These are phyloP conservation scores for Caenorhabditis afra DNA, from an alignment of 2,888 invertebrate species.

Conservation along the genomic window DNA sequence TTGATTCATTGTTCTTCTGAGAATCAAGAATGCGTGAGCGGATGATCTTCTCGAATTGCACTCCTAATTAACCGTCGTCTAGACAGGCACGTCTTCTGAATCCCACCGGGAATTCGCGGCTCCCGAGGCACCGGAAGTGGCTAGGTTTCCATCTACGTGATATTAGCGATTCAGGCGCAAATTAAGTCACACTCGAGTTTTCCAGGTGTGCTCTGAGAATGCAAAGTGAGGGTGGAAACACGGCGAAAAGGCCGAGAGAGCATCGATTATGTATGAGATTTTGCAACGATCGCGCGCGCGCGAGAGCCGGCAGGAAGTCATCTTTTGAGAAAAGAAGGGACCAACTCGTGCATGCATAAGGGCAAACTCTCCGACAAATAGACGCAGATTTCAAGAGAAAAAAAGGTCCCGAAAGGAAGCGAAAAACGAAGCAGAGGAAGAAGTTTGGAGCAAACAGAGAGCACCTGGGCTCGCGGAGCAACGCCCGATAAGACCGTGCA, in stretches of 20 bases:
- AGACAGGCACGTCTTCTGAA: no score
- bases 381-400: constrained; percentile 11
- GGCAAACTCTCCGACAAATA: neutral
- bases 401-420: neutral
- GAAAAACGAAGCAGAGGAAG: neutral
- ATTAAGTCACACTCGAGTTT: constrained; percentile 12
- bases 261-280: constrained; percentile 49
- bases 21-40: no score
- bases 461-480: neutral
- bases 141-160: no score
- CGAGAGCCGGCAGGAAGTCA: constrained; percentile 6
- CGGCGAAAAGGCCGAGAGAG: neutral
- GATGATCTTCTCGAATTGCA: no score
- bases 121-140: no score
- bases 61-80: no score
- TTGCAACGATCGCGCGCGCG: constrained; percentile 16
- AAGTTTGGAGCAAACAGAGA: neutral
- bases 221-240: constrained; percentile 2
- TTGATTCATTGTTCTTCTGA: no score
- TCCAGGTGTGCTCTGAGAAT: constrained; percentile 13
- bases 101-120: no score
- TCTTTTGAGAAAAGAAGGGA: constrained; percentile 10
- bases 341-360: constrained; percentile 6
- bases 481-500: neutral
- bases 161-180: constrained; percentile 29